A percentile compares a stretch with the other conserved stretches of the same genome.
phyloP scores from a whole-genome alignment of 2,888 invertebrate species.

The Drosophila formosana region DNA sequence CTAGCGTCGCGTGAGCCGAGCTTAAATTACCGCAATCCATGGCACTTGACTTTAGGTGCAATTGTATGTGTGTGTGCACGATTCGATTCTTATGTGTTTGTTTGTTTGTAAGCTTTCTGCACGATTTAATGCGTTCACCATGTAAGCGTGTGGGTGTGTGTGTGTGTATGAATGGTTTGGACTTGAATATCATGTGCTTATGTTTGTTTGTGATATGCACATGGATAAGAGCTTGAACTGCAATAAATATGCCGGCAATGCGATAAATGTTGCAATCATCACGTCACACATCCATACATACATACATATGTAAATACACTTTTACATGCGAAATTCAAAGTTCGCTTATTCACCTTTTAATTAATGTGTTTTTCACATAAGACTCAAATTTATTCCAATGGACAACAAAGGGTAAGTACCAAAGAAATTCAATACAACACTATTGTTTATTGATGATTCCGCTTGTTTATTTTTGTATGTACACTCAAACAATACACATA shows the following conservation, averaged over 20 bases:
- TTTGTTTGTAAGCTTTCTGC: background rate
- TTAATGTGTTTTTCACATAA: background rate
- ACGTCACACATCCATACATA: background rate
- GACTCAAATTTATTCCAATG: background rate
- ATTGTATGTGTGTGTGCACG: background rate
- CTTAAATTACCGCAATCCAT: conserved; percentile 8
- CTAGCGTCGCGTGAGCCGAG: background rate
- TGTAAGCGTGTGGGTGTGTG: background rate
- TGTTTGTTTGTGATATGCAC: background rate
- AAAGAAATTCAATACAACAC: conserved; percentile 1
- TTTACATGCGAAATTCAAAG: background rate
- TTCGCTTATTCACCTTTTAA: background rate
- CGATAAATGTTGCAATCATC: background rate
- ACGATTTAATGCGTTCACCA: conserved; percentile 4
- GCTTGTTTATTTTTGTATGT: conserved; percentile 8
- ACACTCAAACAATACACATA: background rate
- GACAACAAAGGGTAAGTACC: background rate
- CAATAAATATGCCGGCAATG: conserved; percentile 8
- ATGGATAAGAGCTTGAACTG: background rate
- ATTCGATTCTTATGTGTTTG: background rate
- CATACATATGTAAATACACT: background rate
- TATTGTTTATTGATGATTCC: background rate
- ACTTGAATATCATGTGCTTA: background rate
- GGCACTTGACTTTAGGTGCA: background rate
- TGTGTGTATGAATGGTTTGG: background rate